Evolutionary conservation across 1,140 invertebrate genomes (phyloP), one percentile per base, ranked within the genome.

Genomic region (Calliopsis andreniformis): DNA sequence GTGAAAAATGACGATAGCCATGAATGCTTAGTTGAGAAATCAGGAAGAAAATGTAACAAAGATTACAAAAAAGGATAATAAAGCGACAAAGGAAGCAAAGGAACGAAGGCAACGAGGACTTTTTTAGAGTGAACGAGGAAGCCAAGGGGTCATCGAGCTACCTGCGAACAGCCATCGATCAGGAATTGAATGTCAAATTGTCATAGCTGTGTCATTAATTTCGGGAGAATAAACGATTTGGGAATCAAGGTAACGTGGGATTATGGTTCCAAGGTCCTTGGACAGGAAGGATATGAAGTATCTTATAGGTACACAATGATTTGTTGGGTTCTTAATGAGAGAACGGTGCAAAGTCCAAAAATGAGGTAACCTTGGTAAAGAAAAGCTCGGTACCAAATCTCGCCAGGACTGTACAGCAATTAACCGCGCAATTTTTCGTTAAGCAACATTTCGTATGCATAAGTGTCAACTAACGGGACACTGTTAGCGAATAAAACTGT

Each of bases 211-310:
- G 7, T 58, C 30, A 10, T 58, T 20, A 20, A 35, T 58, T 58
- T 35, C 7, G 6, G 10, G 55, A 53, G 0, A 10, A 20, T 32
- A 47, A 47, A 8, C 20, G 23, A 32, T 39, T 20, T 25, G 7
- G 23, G 3, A 23, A 23, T 0, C 30, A 59, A 35, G 12, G n/a
- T 10, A 10, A 5, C 53, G 18, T 30, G 3, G 7, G 23, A 20
- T 18, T 45, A 25, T 10, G 49, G n/a, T n/a, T n/a, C n/a, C 4
- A 45, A 18, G 8, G 49, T 53, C 64, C 64, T 67, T 67, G 49
- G 23, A 28, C 20, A 10, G 30, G 23, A n/a, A 10, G 14, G 30
- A 18, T 12, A 7, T 8, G 6, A 16, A 47, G 7, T 30, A 18
- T 12, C 55, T 4, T 23, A 39, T 45, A 14, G n/a, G 49, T 42